Percentiles rank a stretch among this genome's conserved stretches.
Evolutionary conservation across 1,140 invertebrate species (phyloP).

Genomic region (Hetaerina americana): DNA sequence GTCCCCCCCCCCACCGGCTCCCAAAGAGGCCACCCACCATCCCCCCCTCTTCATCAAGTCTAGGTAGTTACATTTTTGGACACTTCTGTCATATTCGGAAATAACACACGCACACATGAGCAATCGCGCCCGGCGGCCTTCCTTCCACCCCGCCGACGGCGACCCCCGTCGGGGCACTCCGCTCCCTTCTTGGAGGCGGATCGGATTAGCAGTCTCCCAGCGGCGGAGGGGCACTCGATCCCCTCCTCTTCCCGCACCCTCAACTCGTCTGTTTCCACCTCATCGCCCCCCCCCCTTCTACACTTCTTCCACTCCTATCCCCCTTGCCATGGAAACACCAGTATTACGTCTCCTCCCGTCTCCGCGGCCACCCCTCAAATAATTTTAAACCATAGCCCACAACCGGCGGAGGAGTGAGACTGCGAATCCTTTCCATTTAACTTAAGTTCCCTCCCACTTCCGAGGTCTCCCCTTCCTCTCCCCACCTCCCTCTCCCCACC

Average conservation of each 20-base stretch:
- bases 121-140: constrained; percentile 29
- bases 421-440: no score
- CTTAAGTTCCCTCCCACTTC: background rate
- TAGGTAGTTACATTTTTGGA: background rate
- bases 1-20: background rate
- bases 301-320: background rate
- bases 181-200: no score
- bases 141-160: constrained; percentile 24
- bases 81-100: background rate
- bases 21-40: background rate
- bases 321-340: no score
- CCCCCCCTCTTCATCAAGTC: background rate
- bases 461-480: background rate
- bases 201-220: no score
- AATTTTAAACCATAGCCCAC: no score
- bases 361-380: no score
- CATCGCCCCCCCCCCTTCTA: background rate
- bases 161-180: no score
- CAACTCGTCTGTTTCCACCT: no score
- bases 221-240: no score
- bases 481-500: background rate
- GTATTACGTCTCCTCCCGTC: no score
- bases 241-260: background rate
- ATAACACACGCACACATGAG: no score
- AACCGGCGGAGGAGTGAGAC: no score